A percentile compares a stretch with the other conserved stretches of the same genome.
Evolutionary conservation across 1,140 invertebrate species (phyloP).

Genomic region (Manduca sexta): DNA sequence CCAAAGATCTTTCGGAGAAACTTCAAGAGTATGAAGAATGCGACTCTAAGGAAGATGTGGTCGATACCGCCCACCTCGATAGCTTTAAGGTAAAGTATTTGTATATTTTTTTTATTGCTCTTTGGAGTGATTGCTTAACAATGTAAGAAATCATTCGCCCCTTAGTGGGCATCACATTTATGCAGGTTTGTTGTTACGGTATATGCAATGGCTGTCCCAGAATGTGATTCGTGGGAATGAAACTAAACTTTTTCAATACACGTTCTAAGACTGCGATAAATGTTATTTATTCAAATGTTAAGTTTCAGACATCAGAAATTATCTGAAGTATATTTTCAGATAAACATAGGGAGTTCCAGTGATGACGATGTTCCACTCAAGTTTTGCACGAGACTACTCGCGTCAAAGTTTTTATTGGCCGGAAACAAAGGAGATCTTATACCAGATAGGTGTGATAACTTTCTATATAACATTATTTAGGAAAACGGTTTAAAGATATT

Average conservation of each 20-base stretch:
- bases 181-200: no score
- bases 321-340: constrained; percentile 39
- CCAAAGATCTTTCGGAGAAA: constrained; percentile 48
- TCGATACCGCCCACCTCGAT: constrained; percentile 5
- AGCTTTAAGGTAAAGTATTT: constrained; percentile 32
- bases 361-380: constrained; percentile 81
- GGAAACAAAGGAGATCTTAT: constrained; percentile 77
- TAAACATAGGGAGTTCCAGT: constrained; percentile 78
- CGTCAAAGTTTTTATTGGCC: constrained; percentile 83
- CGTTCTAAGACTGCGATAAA: no score
- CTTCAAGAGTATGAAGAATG: constrained; percentile 45
- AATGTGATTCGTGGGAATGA: no score
- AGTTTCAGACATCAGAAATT: no score
- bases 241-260: no score
- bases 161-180: no score
- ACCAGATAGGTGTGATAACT: constrained; percentile 50
- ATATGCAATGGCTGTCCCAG: no score
- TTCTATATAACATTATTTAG: constrained; percentile 63
- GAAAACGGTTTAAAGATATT: no score
- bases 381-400: constrained; percentile 83
- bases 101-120: background rate
- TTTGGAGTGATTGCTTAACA: no score
- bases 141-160: no score
- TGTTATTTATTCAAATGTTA: no score
- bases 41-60: constrained; percentile 28